phyloP scores from a whole-genome alignment of 2,888 invertebrate genomes.

The Eulithis prunata region DNA sequence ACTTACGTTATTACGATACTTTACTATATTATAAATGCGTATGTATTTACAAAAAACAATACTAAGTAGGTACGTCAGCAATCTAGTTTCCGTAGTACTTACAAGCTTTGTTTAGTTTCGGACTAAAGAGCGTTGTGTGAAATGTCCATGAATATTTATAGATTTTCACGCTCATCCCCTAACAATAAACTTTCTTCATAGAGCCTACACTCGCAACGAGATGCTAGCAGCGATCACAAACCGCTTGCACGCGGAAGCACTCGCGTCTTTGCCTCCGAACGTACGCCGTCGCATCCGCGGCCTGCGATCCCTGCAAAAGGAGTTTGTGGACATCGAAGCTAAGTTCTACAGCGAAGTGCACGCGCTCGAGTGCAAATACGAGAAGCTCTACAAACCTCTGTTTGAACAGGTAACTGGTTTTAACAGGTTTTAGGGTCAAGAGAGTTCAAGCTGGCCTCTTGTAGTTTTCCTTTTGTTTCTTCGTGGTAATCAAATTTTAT shows the following conservation, averaged over 20 bases:
- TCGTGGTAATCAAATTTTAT: too few species aligned
- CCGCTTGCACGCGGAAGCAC: slow-evolving; percentile 83
- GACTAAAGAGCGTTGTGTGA: too few species aligned
- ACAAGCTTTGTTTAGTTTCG: too few species aligned
- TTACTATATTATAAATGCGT: too few species aligned
- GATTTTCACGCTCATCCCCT: too few species aligned
- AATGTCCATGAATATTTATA: too few species aligned
- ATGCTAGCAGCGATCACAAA: slow-evolving; percentile 85
- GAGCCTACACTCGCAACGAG: slow-evolving; percentile 80
- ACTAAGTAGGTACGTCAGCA: too few species aligned
- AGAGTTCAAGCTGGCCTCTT: too few species aligned
- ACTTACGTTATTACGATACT: too few species aligned
- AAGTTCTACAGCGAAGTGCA: slow-evolving; percentile 98
- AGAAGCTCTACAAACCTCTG: slow-evolving; percentile 89
- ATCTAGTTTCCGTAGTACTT: too few species aligned
- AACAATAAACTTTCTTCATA: slow-evolving; percentile 31
- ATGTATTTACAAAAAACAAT: too few species aligned
- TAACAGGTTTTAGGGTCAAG: not conserved
- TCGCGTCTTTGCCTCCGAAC: slow-evolving; percentile 87
- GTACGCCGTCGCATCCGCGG: slow-evolving; percentile 93
- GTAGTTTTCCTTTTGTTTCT: too few species aligned
- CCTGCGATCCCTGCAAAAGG: slow-evolving; percentile 93
- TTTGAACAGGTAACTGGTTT: slow-evolving; percentile 88
- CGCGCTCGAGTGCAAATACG: slow-evolving; percentile 95
- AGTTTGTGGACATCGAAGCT: slow-evolving; percentile 93